These are phyloP conservation scores for Macrocentrus cingulum DNA, from an alignment of 1,140 invertebrate genomes.

Conservation along the genomic window DNA sequence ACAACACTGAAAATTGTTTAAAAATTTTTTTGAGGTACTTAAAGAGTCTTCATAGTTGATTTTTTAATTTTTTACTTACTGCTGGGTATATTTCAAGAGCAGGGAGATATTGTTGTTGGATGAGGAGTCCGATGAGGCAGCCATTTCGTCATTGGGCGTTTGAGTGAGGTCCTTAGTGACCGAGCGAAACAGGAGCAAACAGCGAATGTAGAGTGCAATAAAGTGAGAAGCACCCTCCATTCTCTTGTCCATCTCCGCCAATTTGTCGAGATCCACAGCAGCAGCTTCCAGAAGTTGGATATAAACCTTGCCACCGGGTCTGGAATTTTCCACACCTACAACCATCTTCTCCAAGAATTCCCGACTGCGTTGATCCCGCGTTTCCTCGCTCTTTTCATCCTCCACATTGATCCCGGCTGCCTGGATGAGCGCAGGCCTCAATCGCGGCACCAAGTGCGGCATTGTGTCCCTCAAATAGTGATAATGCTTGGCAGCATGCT, in stretches of 20 bases:
- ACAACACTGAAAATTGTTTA: no score
- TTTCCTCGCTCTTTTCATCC: constrained; percentile 45
- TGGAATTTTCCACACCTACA: constrained; percentile 69
- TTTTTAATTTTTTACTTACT: constrained; percentile 15
- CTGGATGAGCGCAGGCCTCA: constrained; percentile 66
- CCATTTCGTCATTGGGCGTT: constrained; percentile 42
- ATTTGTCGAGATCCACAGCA: constrained; percentile 69
- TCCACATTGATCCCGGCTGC: constrained; percentile 36
- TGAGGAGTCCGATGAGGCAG: constrained; percentile 52
- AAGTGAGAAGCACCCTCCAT: constrained; percentile 85
- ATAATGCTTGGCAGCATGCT: constrained; percentile 91
- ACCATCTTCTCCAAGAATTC: constrained; percentile 74
- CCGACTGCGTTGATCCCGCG: constrained; percentile 50
- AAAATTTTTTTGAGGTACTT: no score
- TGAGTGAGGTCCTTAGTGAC: constrained; percentile 48
- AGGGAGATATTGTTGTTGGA: constrained; percentile 62
- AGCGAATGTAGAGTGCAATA: constrained; percentile 75
- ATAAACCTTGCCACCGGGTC: constrained; percentile 64
- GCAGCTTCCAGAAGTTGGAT: constrained; percentile 71
- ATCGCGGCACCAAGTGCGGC: constrained; percentile 85
- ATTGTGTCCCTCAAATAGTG: constrained; percentile 91
- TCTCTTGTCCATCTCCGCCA: constrained; percentile 83
- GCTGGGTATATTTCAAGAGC: constrained; percentile 72
- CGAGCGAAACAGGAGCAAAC: constrained; percentile 52
- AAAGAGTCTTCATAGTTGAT: no score